phyloP scores from a whole-genome alignment of 2,888 invertebrate genomes.

The Lasioglossum figueresi region DNA sequence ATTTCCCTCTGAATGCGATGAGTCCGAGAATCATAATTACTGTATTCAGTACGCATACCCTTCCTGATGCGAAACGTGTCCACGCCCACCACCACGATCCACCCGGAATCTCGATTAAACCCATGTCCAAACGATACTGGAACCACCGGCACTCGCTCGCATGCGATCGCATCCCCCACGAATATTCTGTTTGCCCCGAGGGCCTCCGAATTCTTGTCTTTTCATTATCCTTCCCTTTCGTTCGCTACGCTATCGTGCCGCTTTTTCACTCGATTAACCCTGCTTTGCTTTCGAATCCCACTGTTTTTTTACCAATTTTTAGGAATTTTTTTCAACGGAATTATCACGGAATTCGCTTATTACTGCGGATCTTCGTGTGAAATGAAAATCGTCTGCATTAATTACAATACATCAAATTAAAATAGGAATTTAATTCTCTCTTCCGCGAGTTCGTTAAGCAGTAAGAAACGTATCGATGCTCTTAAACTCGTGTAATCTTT shows the following conservation, averaged over 20 bases:
- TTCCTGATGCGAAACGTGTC: constrained; percentile 75
- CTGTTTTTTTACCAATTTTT: too few species aligned
- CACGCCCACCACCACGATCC: constrained; percentile 56
- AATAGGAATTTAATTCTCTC: not conserved
- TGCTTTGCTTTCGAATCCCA: not conserved
- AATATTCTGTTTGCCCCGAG: constrained; percentile 47
- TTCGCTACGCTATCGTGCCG: not conserved
- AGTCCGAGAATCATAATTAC: constrained; percentile 81
- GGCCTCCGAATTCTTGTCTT: constrained; percentile 42
- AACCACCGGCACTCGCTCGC: constrained; percentile 30
- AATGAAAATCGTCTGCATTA: not conserved
- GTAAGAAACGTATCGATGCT: not conserved
- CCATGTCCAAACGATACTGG: constrained; percentile 69
- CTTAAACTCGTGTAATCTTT: too few species aligned
- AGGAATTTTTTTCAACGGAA: not conserved
- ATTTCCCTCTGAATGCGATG: constrained; percentile 79
- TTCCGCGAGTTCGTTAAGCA: not conserved
- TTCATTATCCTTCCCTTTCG: constrained; percentile 28
- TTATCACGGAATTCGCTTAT: not conserved
- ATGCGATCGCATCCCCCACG: constrained; percentile 37
- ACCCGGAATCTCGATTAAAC: constrained; percentile 73
- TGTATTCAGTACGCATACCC: constrained; percentile 77
- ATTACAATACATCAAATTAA: not conserved
- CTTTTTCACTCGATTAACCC: constrained; percentile 2
- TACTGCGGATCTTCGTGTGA: not conserved